Conservation (phyloP, 2,797 vertebrate species). For the Cossypha caffra region DNA sequence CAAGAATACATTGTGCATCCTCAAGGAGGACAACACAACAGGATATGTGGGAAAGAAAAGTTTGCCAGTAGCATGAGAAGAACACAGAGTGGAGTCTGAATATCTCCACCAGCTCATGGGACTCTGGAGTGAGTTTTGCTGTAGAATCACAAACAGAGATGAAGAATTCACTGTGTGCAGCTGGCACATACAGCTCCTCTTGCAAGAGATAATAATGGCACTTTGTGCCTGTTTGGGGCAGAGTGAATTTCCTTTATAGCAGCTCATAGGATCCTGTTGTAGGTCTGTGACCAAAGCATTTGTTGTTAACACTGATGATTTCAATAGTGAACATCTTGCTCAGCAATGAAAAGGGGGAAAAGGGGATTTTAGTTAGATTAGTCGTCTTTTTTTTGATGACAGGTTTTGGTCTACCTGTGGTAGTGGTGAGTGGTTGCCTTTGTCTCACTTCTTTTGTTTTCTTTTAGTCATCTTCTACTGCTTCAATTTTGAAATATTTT, state of each 20-base stretch:
- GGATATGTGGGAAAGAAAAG: neutral
- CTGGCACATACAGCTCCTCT: neutral
- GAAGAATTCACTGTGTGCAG: neutral
- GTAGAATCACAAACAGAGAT: neutral
- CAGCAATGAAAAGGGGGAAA: neutral
- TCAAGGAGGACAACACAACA: neutral
- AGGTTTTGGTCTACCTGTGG: neutral
- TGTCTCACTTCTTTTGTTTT: neutral
- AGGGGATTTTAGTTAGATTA: neutral
- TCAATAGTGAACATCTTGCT: neutral
- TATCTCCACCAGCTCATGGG: neutral
- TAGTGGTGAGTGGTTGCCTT: neutral
- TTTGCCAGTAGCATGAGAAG: neutral
- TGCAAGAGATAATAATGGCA: neutral
- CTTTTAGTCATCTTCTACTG: neutral
- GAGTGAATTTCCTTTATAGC: neutral
- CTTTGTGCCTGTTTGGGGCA: neutral
- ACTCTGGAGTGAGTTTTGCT: neutral
- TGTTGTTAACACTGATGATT: neutral
- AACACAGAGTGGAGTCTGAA: neutral
- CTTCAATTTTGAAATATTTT: neutral
- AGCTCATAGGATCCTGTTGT: neutral
- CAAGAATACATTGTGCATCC: slow-evolving; percentile 28
- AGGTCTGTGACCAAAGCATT: neutral
- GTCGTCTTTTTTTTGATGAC: neutral